Evolutionary conservation across 2,888 invertebrate species (phyloP).

Genomic region (Pyrrhia umbra): DNA sequence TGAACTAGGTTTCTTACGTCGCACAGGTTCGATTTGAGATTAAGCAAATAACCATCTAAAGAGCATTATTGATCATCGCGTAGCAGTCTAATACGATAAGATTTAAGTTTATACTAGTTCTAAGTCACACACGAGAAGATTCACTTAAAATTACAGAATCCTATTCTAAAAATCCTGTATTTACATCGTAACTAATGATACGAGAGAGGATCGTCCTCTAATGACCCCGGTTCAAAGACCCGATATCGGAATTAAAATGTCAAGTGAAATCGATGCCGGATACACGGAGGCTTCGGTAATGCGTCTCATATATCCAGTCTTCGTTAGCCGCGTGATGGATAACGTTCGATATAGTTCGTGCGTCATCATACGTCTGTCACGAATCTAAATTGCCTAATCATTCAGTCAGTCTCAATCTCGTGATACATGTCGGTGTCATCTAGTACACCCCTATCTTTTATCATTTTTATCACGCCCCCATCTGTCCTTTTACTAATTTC

Average conservation of each 20-base stretch:
- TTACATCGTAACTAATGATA: constrained; percentile 5
- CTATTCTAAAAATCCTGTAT: no score
- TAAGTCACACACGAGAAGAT: no score
- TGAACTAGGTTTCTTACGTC: constrained; percentile 30
- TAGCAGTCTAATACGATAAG: no score
- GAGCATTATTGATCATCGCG: background rate
- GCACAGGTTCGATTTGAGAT: constrained; percentile 2
- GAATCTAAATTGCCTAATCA: constrained; percentile 68
- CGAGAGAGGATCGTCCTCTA: constrained; percentile 32
- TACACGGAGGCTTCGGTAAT: constrained; percentile 72
- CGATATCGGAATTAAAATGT: constrained; percentile 56
- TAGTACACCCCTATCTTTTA: constrained; percentile 50
- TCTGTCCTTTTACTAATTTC: constrained; percentile 22
- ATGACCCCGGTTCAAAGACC: constrained; percentile 49
- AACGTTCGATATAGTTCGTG: constrained; percentile 51
- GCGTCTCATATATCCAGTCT: constrained; percentile 75
- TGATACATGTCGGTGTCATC: constrained; percentile 52
- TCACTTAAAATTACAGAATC: no score
- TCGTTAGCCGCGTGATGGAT: constrained; percentile 81
- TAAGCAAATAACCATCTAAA: background rate
- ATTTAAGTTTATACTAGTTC: no score
- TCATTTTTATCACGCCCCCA: constrained; percentile 42
- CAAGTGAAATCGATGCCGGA: constrained; percentile 67
- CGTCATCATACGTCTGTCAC: constrained; percentile 66
- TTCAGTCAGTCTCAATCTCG: constrained; percentile 62